Evolutionary conservation across 2,113 vertebrate genomes (phyloP), one percentile per base, ranked within the genome.

Genomic region (Phyllostomus hastatus): DNA sequence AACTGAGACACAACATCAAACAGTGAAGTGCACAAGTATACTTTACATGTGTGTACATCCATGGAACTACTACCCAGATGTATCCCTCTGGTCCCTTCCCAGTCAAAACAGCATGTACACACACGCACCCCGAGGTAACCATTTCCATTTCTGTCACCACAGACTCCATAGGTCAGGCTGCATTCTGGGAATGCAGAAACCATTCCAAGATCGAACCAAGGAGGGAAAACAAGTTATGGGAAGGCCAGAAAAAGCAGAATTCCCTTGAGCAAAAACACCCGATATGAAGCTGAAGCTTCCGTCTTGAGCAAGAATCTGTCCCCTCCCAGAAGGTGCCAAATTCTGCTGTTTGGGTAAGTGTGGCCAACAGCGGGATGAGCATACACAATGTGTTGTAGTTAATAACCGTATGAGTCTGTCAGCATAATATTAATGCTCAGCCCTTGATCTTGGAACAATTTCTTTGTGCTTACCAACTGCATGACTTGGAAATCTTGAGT

Each of bases 401-500:
- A 54, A 17, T 33, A 70, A 90, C 22, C n/a, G 38, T 38, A 38
- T 50, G 75, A 85, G 5, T 80, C 66, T 93, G 35, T 64, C 78
- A 69, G 3, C 26, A 86, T 26, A 46, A 83, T 61, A 76, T 59
- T 38, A 81, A 85, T 38, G 67, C 48, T 67, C 41, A 78, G 41
- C 50, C 41, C 66, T 86, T 61, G 59, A 88, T 73, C 80, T 54
- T 73, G 20, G 54, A 75, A 41, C 73, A 54, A 79, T 75, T 92
- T 91, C n/a, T 78, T 81, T 35, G 46, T 46, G 24, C 35, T 69
- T 91, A 41, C 26, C n/a, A 38, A 28, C 11, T 91, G 41, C 88
- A 43, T 64, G 54, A 91, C 50, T 82, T 59, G 48, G 69, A 90
- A 70, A 95, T 90, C 76, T 93, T 91, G 41, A 38, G 59, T 93